Evolutionary conservation across 2,797 vertebrate species (phyloP).

Genomic region (Neosalanx taihuensis): DNA sequence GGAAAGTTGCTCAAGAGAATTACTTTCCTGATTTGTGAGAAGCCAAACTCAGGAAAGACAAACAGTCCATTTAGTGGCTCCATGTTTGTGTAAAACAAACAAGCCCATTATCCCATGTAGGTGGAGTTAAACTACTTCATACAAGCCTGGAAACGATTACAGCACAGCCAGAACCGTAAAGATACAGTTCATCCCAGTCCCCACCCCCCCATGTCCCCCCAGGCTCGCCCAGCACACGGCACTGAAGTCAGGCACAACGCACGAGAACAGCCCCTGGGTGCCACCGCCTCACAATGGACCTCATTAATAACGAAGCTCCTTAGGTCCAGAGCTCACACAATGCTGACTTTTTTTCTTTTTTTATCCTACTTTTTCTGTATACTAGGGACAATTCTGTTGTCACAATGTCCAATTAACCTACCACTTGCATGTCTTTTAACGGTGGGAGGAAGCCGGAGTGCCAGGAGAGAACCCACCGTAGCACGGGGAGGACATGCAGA

Average conservation of each 20-base stretch:
- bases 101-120: slow-evolving; percentile 43
- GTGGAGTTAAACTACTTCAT: slow-evolving; percentile 40
- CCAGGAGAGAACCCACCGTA: too few relatives aligned
- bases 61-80: slow-evolving; percentile 52
- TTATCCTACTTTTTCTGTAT: too few relatives aligned
- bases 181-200: slow-evolving; percentile 28
- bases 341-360: neutral
- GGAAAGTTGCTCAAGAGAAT: slow-evolving; percentile 24
- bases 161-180: slow-evolving; percentile 51
- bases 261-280: slow-evolving; percentile 54
- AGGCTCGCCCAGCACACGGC: neutral
- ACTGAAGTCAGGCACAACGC: slow-evolving; percentile 13
- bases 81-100: slow-evolving; percentile 50
- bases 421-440: too few relatives aligned
- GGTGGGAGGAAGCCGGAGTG: too few relatives aligned
- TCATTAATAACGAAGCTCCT: slow-evolving; percentile 20
- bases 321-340: neutral
- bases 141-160: slow-evolving; percentile 59
- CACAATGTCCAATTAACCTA: too few relatives aligned
- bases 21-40: slow-evolving; percentile 13
- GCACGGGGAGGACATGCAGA: neutral
- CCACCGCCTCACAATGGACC: slow-evolving; percentile 48
- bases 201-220: slow-evolving; percentile 1
- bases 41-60: slow-evolving; percentile 35
- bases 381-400: too few relatives aligned